These are phyloP conservation scores for Agrotis clavis DNA, from an alignment of 2,888 invertebrate species.

Conservation along the genomic window DNA sequence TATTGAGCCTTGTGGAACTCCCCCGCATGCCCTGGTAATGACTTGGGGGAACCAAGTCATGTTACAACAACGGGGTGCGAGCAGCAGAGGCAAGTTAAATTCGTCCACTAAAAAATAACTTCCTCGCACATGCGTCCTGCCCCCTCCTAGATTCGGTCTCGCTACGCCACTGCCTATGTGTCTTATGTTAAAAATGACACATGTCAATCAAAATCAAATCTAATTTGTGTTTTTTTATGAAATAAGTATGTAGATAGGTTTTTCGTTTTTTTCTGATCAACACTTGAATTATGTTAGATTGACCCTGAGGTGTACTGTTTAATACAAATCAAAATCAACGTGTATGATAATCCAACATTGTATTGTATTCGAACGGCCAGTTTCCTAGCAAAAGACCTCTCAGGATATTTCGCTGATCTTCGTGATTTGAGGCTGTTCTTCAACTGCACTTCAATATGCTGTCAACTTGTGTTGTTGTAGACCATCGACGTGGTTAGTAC, in stretches of 20 bases:
- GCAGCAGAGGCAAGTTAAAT: too few species aligned
- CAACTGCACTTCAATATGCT: constrained; percentile 5
- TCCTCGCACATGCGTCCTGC: too few species aligned
- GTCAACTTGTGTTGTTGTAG: constrained; percentile 20
- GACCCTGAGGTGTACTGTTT: neutral
- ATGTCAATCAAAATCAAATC: neutral
- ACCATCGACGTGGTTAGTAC: constrained; percentile 33
- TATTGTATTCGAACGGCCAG: neutral
- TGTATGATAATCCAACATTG: neutral
- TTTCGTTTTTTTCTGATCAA: neutral
- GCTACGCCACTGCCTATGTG: too few species aligned
- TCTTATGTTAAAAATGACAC: neutral
- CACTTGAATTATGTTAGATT: neutral
- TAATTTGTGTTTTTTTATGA: neutral
- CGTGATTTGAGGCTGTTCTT: neutral
- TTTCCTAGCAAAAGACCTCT: neutral
- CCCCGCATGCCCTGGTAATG: too few species aligned
- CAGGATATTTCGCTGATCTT: neutral
- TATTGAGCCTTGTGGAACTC: too few species aligned
- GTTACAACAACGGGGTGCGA: too few species aligned
- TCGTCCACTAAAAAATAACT: too few species aligned
- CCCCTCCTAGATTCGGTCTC: too few species aligned
- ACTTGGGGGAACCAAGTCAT: too few species aligned
- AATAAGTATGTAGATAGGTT: neutral
- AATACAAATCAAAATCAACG: neutral